These are phyloP conservation scores for Athripsodes cinereus DNA, from an alignment of 2,888 invertebrate species.

Conservation along the genomic window DNA sequence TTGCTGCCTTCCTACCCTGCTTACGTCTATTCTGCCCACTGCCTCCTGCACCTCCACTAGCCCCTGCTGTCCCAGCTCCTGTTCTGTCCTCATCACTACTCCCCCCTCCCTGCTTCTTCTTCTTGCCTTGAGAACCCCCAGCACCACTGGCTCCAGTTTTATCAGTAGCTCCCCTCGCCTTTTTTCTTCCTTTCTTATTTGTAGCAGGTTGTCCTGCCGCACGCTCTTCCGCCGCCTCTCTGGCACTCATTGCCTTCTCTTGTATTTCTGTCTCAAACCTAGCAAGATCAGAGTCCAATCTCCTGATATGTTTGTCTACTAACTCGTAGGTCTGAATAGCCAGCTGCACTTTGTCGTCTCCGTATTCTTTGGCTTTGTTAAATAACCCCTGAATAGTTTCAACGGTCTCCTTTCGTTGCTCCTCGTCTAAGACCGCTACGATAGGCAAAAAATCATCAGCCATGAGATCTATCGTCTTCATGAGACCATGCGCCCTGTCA, in stretches of 20 bases:
- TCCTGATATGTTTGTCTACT: constrained; percentile 95
- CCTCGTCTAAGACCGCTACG: constrained; percentile 64
- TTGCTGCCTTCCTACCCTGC: constrained; percentile 15
- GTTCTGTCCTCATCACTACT: constrained; percentile 34
- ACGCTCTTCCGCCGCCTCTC: constrained; percentile 45
- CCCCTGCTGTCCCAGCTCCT: constrained; percentile 35
- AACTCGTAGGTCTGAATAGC: constrained; percentile 98
- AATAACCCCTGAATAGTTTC: constrained; percentile 75
- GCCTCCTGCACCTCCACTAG: constrained; percentile 46
- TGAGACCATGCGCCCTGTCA: constrained; percentile 79
- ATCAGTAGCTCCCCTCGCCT: constrained; percentile 41
- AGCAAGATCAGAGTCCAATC: constrained; percentile 92
- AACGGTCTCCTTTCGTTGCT: constrained; percentile 78
- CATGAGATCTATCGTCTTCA: constrained; percentile 87
- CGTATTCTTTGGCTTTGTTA: constrained; percentile 91
- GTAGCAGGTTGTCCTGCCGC: constrained; percentile 42
- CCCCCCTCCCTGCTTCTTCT: constrained; percentile 45
- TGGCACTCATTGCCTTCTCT: constrained; percentile 59
- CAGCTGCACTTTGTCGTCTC: constrained; percentile 95
- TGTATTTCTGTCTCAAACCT: constrained; percentile 96
- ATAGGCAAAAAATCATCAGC: constrained; percentile 75
- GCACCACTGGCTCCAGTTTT: constrained; percentile 33
- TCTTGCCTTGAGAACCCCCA: constrained; percentile 20
- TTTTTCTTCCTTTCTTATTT: constrained; percentile 49
- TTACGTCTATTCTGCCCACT: constrained; percentile 41